Evolutionary conservation across 1,140 invertebrate genomes (phyloP).

Genomic region (Brachionus angularis): DNA sequence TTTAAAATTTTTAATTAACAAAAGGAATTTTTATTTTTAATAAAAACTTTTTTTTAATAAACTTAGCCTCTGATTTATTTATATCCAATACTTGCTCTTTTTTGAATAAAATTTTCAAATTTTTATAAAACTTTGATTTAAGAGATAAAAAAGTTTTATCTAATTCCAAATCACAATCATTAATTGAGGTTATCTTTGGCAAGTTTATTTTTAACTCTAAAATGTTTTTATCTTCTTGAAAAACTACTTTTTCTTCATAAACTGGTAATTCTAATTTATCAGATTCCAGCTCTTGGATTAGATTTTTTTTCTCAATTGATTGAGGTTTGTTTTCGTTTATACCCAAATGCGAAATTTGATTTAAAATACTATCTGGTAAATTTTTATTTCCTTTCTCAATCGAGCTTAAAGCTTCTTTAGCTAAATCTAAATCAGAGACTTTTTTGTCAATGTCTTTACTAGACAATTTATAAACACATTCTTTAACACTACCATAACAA

Average conservation of each 20-base stretch:
- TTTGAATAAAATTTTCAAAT: not conserved
- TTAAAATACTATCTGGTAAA: constrained; percentile 1
- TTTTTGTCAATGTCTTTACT: not conserved
- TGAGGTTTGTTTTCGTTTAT: not conserved
- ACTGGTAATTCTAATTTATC: not conserved
- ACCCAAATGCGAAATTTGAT: not conserved
- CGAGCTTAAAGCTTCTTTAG: constrained; percentile 16
- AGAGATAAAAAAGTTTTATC: not conserved
- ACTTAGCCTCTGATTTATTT: constrained; percentile 38
- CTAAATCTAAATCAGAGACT: not conserved
- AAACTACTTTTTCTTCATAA: constrained; percentile 9
- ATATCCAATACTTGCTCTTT: not conserved
- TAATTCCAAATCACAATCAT: constrained; percentile 23
- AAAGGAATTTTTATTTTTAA: constrained; percentile 31
- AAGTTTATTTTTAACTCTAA: constrained; percentile 12
- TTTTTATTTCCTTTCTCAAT: not conserved
- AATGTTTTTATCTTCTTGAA: not conserved
- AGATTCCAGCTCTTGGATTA: not conserved
- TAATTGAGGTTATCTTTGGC: constrained; percentile 11
- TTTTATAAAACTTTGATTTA: constrained; percentile 5
- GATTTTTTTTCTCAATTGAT: not conserved
- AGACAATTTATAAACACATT: not conserved
- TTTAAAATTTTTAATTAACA: not conserved
- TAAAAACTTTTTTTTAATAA: constrained; percentile 17
- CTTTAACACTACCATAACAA: not conserved